A percentile compares a stretch with the other conserved stretches of the same genome.
Evolutionary conservation across 2,888 invertebrate genomes (phyloP).

Genomic region (Hetaerina titia): DNA sequence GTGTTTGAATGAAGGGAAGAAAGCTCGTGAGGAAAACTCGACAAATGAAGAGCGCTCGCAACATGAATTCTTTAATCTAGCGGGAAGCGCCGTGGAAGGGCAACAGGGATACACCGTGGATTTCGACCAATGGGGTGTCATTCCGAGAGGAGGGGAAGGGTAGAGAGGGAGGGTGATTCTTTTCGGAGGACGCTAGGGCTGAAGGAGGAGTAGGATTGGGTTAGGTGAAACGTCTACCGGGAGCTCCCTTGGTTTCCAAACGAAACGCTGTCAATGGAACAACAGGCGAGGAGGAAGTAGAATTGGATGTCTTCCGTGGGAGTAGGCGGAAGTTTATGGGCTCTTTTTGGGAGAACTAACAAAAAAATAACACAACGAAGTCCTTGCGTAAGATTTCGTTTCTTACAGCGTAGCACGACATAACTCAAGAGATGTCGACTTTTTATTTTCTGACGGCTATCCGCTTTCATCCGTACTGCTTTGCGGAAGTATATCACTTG

Average conservation of each 20-base stretch:
- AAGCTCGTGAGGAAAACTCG: neutral
- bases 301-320: constrained; percentile 5
- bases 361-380: neutral
- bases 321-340: neutral
- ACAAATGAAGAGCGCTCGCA: neutral
- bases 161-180: neutral
- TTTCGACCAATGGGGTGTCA: neutral
- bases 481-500: neutral
- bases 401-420: neutral
- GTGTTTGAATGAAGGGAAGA: too few relatives aligned
- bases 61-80: neutral
- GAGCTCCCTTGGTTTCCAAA: neutral
- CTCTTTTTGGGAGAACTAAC: neutral
- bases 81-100: neutral
- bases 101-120: neutral
- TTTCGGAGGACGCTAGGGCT: neutral
- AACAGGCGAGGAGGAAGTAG: neutral
- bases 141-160: neutral
- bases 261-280: constrained; percentile 6
- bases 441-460: neutral
- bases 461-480: neutral
- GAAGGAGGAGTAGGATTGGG: too few relatives aligned
- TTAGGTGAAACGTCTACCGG: neutral
- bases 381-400: neutral
- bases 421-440: too few relatives aligned